Conservation (phyloP, 92 coral and sea anemone genomes). For the Parazoanthus darwini region DNA sequence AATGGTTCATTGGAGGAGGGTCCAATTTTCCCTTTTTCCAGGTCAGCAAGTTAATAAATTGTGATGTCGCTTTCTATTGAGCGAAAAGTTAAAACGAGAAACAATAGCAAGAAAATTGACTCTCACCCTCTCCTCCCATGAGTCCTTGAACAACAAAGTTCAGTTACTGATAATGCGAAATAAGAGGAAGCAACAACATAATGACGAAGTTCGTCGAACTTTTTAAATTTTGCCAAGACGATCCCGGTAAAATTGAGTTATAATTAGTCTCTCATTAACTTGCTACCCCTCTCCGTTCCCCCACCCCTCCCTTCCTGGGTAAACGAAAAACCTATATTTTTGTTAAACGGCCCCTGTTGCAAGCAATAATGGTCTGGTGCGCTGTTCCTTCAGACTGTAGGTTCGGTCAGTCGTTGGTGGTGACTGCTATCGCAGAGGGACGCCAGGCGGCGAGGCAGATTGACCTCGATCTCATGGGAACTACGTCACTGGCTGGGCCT, state of each 20-base stretch:
- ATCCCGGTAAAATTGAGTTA: neutral
- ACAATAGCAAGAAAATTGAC: no score
- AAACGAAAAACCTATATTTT: neutral
- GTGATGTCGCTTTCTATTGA: no score
- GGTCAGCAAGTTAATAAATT: no score
- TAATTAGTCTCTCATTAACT: neutral
- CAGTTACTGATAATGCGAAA: no score
- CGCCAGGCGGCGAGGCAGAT: constrained; percentile 98
- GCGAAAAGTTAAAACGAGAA: no score
- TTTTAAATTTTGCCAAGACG: no score
- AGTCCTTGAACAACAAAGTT: no score
- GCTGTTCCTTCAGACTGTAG: constrained; percentile 70
- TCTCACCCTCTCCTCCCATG: no score
- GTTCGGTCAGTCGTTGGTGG: constrained; percentile 91
- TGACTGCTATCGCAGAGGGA: constrained; percentile 97
- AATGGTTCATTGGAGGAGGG: no score
- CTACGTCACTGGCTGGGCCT: constrained; percentile 94
- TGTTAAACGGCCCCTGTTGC: neutral
- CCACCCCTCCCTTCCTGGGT: neutral
- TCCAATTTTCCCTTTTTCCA: no score
- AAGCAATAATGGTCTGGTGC: neutral
- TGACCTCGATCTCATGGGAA: constrained; percentile 95
- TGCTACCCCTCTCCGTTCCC: neutral
- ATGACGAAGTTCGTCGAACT: no score
- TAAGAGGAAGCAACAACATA: no score